Conservation (phyloP, 2,113 vertebrate species). For the Pluvialis apricaria region DNA sequence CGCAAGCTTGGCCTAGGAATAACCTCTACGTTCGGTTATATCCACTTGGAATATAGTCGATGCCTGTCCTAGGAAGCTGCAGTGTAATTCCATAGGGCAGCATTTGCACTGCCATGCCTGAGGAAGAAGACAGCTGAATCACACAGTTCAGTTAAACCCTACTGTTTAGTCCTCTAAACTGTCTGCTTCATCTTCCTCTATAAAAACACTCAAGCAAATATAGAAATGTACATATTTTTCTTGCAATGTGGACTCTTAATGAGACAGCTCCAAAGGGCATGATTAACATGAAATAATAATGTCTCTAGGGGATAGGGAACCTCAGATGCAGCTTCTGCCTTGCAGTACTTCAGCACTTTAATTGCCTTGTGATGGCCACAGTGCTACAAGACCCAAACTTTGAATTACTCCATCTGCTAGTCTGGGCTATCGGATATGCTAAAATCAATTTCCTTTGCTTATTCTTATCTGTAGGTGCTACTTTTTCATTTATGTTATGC, state of each 20-base stretch:
- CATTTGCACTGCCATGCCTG: background rate
- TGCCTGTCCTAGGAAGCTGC: background rate
- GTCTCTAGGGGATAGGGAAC: background rate
- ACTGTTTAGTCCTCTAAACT: slow-evolving; percentile 5
- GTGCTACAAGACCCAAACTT: background rate
- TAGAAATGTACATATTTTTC: slow-evolving; percentile 31
- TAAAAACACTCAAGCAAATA: background rate
- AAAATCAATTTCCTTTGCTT: background rate
- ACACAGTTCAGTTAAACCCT: background rate
- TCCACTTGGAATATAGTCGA: background rate
- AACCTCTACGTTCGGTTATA: background rate
- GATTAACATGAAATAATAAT: slow-evolving; percentile 69
- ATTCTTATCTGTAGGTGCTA: background rate
- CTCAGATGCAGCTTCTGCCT: background rate
- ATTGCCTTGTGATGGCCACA: slow-evolving; percentile 26
- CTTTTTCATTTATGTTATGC: background rate
- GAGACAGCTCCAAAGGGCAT: slow-evolving; percentile 43
- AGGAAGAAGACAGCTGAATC: slow-evolving; percentile 21
- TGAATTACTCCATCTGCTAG: slow-evolving; percentile 25
- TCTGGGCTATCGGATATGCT: background rate
- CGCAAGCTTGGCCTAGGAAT: background rate
- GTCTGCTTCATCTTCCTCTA: slow-evolving; percentile 5
- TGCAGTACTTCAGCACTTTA: slow-evolving; percentile 28
- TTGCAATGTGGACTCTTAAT: slow-evolving; percentile 19
- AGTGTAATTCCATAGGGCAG: background rate